phyloP scores from a whole-genome alignment of 2,888 invertebrate species.

The Melieria picta region DNA sequence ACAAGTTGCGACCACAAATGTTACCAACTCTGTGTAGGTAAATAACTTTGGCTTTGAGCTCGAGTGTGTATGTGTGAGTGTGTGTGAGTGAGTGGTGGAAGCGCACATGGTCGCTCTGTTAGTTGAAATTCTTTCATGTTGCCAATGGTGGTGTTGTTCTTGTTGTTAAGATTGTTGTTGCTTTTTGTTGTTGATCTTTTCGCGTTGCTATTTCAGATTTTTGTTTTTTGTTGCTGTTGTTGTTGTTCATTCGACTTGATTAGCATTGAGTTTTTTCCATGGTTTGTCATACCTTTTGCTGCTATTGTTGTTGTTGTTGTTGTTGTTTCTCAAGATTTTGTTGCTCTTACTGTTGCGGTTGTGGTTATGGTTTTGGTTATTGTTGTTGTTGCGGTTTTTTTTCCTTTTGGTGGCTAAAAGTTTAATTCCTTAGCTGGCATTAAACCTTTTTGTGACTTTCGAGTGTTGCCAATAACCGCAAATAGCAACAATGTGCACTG shows the following conservation, averaged over 20 bases:
- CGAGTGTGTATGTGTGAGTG: too few relatives aligned
- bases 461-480: constrained; percentile 10
- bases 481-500: constrained; percentile 11
- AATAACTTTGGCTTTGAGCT: too few relatives aligned
- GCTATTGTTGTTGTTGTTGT: not conserved
- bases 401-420: too few relatives aligned
- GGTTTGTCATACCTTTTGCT: constrained; percentile 16
- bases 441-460: not conserved
- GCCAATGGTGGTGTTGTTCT: constrained; percentile 13
- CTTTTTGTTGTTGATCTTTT: constrained; percentile 15
- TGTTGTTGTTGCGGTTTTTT: too few relatives aligned
- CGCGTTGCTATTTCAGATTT: constrained; percentile 6
- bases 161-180: constrained; percentile 16
- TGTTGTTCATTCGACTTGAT: constrained; percentile 28
- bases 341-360: constrained; percentile 26
- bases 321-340: constrained; percentile 12
- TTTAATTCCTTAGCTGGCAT: too few relatives aligned
- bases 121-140: constrained; percentile 25
- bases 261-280: constrained; percentile 20
- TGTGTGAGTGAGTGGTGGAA: not conserved
- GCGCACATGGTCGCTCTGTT: constrained; percentile 27
- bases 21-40: not conserved
- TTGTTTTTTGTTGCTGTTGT: constrained; percentile 10
- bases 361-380: too few relatives aligned
- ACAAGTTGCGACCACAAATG: constrained; percentile 5